A percentile compares a stretch with the other conserved stretches of the same genome.
These are phyloP conservation scores for Anguilla obscura DNA, from an alignment of 2,797 vertebrate species.

Conservation along the genomic window DNA sequence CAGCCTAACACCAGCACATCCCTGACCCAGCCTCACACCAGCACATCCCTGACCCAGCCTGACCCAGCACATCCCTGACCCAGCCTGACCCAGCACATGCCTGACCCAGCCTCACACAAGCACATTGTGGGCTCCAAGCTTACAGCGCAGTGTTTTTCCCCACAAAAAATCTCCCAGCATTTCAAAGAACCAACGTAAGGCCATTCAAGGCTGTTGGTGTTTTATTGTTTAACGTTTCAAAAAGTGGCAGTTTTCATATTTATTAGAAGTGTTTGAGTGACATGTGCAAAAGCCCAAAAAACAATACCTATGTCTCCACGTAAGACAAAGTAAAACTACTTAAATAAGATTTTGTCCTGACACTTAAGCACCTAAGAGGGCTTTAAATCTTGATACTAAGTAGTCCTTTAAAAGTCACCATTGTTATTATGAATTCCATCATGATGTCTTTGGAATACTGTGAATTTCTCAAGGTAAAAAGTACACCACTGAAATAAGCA, in stretches of 20 bases:
- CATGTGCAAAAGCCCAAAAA: neutral
- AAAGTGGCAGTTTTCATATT: neutral
- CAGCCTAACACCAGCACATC: too few relatives aligned
- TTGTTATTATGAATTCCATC: neutral
- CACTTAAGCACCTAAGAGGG: neutral
- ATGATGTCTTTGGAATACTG: neutral
- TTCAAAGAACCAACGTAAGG: neutral
- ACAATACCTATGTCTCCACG: neutral
- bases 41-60: too few relatives aligned
- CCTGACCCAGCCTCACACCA: neutral
- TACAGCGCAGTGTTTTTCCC: neutral
- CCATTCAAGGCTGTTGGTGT: neutral
- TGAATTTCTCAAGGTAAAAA: neutral
- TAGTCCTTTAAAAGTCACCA: neutral
- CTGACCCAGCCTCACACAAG: too few relatives aligned
- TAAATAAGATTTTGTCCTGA: neutral
- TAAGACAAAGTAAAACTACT: neutral
- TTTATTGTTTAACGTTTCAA: neutral
- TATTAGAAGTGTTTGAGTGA: neutral
- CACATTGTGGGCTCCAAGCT: neutral
- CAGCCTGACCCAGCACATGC: too few relatives aligned
- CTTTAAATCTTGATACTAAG: neutral
- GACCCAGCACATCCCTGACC: neutral
- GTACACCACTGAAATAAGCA: neutral
- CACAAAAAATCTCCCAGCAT: neutral